phyloP scores from a whole-genome alignment of 2,113 vertebrate species.

The Naja naja region DNA sequence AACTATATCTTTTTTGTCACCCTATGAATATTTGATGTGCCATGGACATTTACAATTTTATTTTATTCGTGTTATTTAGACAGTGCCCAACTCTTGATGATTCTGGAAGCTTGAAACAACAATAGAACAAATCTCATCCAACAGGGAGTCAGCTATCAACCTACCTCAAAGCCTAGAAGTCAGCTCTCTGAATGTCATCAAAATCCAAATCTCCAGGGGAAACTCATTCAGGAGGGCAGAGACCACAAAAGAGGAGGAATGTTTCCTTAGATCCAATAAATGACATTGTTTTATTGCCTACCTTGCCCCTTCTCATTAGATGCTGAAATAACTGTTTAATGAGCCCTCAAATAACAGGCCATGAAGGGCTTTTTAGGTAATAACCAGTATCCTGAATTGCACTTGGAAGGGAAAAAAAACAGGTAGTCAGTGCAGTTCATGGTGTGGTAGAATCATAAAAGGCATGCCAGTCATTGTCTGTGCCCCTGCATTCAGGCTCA shows the following conservation, averaged over 20 bases:
- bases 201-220: neutral
- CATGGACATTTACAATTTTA: neutral
- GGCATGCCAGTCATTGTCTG: neutral
- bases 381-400: neutral
- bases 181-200: neutral
- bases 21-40: neutral
- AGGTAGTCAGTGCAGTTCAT: neutral
- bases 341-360: neutral
- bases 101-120: neutral
- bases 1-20: neutral
- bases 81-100: neutral
- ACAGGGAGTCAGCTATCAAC: neutral
- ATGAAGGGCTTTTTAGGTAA: neutral
- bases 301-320: neutral
- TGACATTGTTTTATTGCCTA: neutral
- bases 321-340: neutral
- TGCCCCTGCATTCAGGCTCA: neutral
- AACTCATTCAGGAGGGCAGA: neutral
- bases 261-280: neutral
- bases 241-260: neutral
- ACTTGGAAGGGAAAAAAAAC: neutral
- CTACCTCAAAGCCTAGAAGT: neutral
- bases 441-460: neutral
- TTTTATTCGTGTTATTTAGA: neutral
- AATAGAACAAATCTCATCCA: neutral